Evolutionary conservation across 2,888 invertebrate species (phyloP), one percentile per base, ranked within the genome.

Genomic region (Mesorhabditis spiculigera): DNA sequence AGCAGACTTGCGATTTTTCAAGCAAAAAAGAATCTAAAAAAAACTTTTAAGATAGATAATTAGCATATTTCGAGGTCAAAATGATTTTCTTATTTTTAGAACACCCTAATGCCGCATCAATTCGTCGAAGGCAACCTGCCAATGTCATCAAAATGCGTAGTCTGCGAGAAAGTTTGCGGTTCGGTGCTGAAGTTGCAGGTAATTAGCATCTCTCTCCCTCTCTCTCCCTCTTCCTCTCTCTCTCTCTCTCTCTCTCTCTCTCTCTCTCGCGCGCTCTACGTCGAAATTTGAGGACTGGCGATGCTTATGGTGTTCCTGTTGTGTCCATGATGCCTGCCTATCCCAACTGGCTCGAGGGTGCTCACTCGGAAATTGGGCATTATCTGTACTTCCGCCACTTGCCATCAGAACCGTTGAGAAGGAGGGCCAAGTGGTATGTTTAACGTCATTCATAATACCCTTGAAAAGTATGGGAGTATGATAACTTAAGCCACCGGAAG

Each of bases 51-150:
- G 28, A 28, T 28, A 28, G 28, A 28, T 28, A 28, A 28, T 28
- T 28, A 28, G 28, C 28, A 28, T 28, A 28, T 28, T 28, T 28
- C 28, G 28, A 28, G 28, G 28, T 28, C 28, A 28, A 28, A 28
- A 28, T 28, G 28, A 58, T 58, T 3, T n/a, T 67, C n/a, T 16
- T 50, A 74, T 50, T 80, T 86, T 4, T 73, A 86, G 85, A 80
- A 76, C 79, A 82, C 87, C n/a, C 78, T 86, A 78, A 94, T 95
- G 93, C 95, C 95, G 13, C 96, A 97, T 88, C 96, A 97, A 86
- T 97, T 96, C 96, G 90, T 96, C 90, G 95, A 95, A 87, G 95
- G 96, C 62, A 96, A 96, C 88, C 89, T 96, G 77, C 94, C 95
- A 4, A 95, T 95, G 70, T 93, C 94, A 70, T 92, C 95, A 73